Evolutionary conservation across 2,113 vertebrate species (phyloP), one percentile per base, ranked within the genome.

Genomic region (Psettodes erumei): DNA sequence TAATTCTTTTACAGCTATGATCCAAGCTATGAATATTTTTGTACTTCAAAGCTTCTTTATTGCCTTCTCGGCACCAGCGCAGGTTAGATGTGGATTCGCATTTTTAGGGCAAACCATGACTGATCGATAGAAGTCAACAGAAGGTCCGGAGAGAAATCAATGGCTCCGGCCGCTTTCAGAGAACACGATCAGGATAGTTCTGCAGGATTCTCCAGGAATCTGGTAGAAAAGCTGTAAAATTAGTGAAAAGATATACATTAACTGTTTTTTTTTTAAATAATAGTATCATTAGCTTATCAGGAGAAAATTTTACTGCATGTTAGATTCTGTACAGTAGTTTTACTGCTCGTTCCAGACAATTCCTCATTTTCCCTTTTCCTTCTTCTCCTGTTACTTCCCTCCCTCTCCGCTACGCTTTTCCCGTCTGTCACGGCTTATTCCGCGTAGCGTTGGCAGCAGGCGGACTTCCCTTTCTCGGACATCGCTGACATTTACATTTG

Each of bases 401-500:
- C 32, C 75, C 32, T 67, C 72, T 42, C 23, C 35, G 60, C 43
- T 65, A 71, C 3, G 32, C 51, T 58, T 85, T 81, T 84, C 63
- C 48, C 62, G 80, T 85, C 85, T 90, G 92, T 91, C 93, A 92
- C 75, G 81, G 84, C 84, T 86, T 82, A 89, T 93, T 93, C 82
- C 37, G 13, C 40, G 77, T 45, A 77, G 78, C 83, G 79, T 87
- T 78, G 74, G 79, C 56, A 69, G 84, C 76, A 43, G 64, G 60
- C 58, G 77, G 86, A 89, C 86, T 84, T 91, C 93, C 91, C 86
- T 64, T 61, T 74, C 78, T 83, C 79, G 86, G 91, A 93, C 90
- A 62, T 75, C 4, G 55, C 81, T 93, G 93, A 91, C 93, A 93
- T 93, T 95, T 94, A 91, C 85, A 92, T 92, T 93, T 91, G 93